A percentile compares a stretch with the other conserved stretches of the same genome.
Evolutionary conservation across 2,888 invertebrate species (phyloP).

Genomic region (Drosophila demipolita): DNA sequence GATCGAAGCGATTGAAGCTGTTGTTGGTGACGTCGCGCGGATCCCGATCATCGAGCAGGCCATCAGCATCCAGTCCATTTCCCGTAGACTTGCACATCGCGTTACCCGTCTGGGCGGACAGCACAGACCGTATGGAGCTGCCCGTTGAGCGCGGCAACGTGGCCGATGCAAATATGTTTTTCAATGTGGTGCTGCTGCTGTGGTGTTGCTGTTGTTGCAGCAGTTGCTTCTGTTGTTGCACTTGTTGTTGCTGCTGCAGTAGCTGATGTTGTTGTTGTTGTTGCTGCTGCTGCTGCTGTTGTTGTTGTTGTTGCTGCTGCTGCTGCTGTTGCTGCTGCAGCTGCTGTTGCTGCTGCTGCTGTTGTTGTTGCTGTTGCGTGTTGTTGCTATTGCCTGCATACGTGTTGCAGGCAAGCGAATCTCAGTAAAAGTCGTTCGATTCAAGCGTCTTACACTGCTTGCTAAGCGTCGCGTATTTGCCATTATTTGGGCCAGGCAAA

Average conservation of each 20-base stretch:
- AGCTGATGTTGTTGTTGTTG: slow-evolving; percentile 45
- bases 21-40: slow-evolving; percentile 85
- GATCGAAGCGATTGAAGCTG: slow-evolving; percentile 85
- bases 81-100: slow-evolving; percentile 83
- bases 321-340: slow-evolving; percentile 32
- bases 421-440: slow-evolving; percentile 97
- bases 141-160: slow-evolving; percentile 84
- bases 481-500: slow-evolving; percentile 89
- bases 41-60: slow-evolving; percentile 81
- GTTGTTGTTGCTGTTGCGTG: slow-evolving; percentile 62
- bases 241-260: slow-evolving; percentile 52
- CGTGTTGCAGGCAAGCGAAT: slow-evolving; percentile 87
- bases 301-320: slow-evolving; percentile 41
- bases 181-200: slow-evolving; percentile 73
- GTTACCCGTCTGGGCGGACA: slow-evolving; percentile 82
- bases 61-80: slow-evolving; percentile 77
- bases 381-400: slow-evolving; percentile 85
- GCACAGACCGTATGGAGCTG: slow-evolving; percentile 83
- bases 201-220: slow-evolving; percentile 43
- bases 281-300: slow-evolving; percentile 36
- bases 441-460: slow-evolving; percentile 98
- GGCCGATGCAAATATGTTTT: slow-evolving; percentile 83
- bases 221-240: slow-evolving; percentile 53
- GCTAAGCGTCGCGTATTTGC: slow-evolving; percentile 97
- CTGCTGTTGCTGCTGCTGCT: slow-evolving; percentile 49